Conservation (phyloP, 1,140 invertebrate genomes). For the Drosophila kurseongensis region DNA sequence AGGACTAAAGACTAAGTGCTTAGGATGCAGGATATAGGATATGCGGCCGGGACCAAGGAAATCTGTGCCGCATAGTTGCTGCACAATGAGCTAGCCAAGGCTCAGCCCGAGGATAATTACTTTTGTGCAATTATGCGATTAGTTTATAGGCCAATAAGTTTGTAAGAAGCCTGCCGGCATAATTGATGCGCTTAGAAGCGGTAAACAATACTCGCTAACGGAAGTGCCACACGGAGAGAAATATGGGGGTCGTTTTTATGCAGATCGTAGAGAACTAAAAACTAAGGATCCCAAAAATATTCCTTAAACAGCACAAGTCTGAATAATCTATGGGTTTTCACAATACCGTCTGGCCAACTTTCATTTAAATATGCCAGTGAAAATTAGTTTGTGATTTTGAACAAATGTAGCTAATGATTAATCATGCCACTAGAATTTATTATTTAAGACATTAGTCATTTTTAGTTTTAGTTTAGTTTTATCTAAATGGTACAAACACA, state of each 20-base stretch:
- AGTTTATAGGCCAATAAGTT: conserved; percentile 82
- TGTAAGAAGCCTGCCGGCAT: conserved; percentile 46
- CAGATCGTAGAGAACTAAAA: too few relatives aligned
- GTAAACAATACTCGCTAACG: conserved; percentile 8
- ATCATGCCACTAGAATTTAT: too few relatives aligned
- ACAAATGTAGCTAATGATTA: too few relatives aligned
- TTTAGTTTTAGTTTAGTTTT: too few relatives aligned
- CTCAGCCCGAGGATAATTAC: conserved; percentile 67
- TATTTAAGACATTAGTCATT: too few relatives aligned
- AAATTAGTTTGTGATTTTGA: too few relatives aligned
- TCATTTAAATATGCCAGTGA: too few relatives aligned
- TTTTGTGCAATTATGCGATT: conserved; percentile 81
- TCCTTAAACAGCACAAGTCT: too few relatives aligned
- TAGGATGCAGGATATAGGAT: conserved; percentile 25
- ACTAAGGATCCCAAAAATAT: too few relatives aligned
- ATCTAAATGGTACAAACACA: too few relatives aligned
- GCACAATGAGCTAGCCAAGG: conserved; percentile 21
- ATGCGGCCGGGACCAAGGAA: conserved; percentile 1
- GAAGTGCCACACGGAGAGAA: conserved; percentile 1
- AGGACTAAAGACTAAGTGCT: background rate
- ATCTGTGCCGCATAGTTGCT: conserved; percentile 22
- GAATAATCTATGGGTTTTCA: too few relatives aligned
- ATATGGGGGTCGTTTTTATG: background rate
- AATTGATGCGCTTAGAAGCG: conserved; percentile 55
- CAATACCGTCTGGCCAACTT: too few relatives aligned